Base-by-base conservation (phyloP, 1,140 invertebrate genomes). In the Monochamus saltuarius region DNA sequence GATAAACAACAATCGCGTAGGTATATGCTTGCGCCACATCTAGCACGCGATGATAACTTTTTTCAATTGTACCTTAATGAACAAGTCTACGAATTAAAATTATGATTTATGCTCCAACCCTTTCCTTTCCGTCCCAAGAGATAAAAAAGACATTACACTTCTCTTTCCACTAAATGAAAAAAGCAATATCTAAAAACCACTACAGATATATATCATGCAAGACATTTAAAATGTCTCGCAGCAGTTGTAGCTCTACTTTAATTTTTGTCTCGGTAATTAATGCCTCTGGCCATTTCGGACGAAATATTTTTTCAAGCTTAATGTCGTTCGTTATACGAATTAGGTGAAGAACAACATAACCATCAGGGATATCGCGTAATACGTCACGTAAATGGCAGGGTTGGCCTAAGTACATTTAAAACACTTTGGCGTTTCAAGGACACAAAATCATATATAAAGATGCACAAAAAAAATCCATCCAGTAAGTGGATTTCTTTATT, bases 91-190 rank as follows among this genome's bases (percentile, higher is more conserved):
- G 59, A 62, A 54, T 62, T 62, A 62, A 62, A 62, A 58, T 47
- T 56, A 47, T 62, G 61, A 62, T 50, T 62, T 62, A 62, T 62
- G 39, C 14, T 37, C 17, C 55, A 61, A 61, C 59, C 59, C 59
- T 61, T 56, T 56, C 53, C 59, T 59, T 47, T 22, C 39, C 56
- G 40, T 63, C 61, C 61, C 56, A 17, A 14, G 61, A 63, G 61
- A 63, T 63, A 63, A 63, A 63, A 63, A 63, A 63, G 61, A 63
- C 61, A 63, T 63, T 63, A 63, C 55, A 59, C 61, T 59, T 63
- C 57, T 59, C 55, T 38, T 45, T 36, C 13, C 38, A 55, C 34
- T 54, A 50, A 61, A 65, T 59, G 64, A 63, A 66, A 66, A 66
- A 66, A 66, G 64, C 61, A 63, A 66, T 66, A 63, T 62, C 58